Conservation (phyloP, 92 coral and sea anemone genomes). For the Muricea muricata region DNA sequence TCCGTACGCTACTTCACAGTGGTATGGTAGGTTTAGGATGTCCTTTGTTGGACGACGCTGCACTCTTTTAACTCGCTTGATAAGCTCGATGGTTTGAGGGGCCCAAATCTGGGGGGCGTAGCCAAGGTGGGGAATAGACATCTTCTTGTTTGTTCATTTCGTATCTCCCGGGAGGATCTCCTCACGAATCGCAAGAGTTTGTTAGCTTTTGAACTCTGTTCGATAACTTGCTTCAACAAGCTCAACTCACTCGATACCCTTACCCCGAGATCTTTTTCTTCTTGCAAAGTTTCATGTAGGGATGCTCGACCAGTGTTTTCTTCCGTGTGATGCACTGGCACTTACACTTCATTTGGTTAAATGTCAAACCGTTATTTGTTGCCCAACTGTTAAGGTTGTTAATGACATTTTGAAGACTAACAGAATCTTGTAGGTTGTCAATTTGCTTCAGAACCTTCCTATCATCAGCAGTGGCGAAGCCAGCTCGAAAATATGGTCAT, state of each 20-base stretch:
- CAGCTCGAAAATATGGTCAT: too few relatives aligned
- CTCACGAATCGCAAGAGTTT: constrained; percentile 45
- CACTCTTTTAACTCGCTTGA: constrained; percentile 50
- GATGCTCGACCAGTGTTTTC: too few relatives aligned
- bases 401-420: too few relatives aligned
- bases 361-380: too few relatives aligned
- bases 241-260: too few relatives aligned
- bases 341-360: too few relatives aligned
- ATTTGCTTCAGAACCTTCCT: constrained; percentile 51
- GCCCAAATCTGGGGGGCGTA: constrained; percentile 68
- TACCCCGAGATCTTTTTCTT: too few relatives aligned
- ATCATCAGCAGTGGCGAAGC: constrained; percentile 57
- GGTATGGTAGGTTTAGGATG: constrained; percentile 6
- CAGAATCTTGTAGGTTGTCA: neutral
- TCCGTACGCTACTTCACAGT: neutral
- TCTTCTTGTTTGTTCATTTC: constrained; percentile 17
- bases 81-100: constrained; percentile 57
- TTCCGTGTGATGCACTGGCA: too few relatives aligned
- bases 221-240: too few relatives aligned
- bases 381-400: too few relatives aligned
- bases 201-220: too few relatives aligned
- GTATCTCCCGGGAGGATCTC: constrained; percentile 35
- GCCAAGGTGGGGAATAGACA: constrained; percentile 49
- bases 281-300: too few relatives aligned
- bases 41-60: constrained; percentile 26